Base-by-base conservation (phyloP, 2,888 invertebrate species). In the Idaea straminata region DNA sequence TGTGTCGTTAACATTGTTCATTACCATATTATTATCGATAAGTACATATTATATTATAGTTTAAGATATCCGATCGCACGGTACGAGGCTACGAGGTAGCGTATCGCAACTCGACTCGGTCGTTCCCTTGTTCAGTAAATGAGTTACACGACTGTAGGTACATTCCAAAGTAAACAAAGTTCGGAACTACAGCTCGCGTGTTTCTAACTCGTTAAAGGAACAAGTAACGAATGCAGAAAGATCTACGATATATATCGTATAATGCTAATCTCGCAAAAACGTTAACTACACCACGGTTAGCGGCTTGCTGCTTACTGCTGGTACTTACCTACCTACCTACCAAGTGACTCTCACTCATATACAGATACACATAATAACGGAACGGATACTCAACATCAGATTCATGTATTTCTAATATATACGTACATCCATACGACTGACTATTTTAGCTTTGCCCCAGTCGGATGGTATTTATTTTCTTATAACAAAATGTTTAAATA, bases 141-240 rank as follows among this genome's bases (percentile, higher is more conserved):
- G 10, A 10, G 10, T 7, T 36, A 36, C 36, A 47, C 47, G n/a
- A n/a, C n/a, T n/a, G n/a, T n/a, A n/a, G n/a, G n/a, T n/a, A 47
- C 47, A 47, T 47, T 47, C 47, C 47, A 13, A 47, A 25, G 25
- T 25, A 25, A 47, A 47, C 47, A 13, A 4, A 47, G 47, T 10
- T 13, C 47, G 47, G 13, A 47, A 13, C 13, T 25, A 2, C 3
- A 25, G 25, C 10, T 47, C 47, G 47, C 47, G 47, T 47, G 47
- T 47, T 47, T 47, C 6, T 4, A 47, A 47, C 47, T 47, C 47
- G 47, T 36, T 35, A 38, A 61, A 25, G 38, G 61, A 35, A 15
- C 15, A n/a, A 36, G 35, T 16, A 34, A 60, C 15, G 65, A 38
- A 61, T 64, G 38, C 63, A 58, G 60, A 35, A 64, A 47, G 47